Evolutionary conservation across 2,113 vertebrate species (phyloP), one percentile per base, ranked within the genome.

Genomic region (Nanger granti): DNA sequence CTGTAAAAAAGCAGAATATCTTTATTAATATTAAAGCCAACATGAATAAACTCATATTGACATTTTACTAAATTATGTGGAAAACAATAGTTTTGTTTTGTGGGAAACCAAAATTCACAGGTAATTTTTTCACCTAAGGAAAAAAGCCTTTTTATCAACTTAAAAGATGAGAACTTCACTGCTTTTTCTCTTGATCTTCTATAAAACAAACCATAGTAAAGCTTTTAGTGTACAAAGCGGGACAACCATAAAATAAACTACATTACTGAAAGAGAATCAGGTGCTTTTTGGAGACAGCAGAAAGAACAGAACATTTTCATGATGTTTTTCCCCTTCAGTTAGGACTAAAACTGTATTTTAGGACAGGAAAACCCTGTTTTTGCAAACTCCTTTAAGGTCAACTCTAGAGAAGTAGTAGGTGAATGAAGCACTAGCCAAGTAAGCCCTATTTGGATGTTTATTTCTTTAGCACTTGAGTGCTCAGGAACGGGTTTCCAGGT

Each of bases 171-270:
- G 34, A 94, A 76, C 13, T 88, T 95, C 6, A 3, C 73, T 52
- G 8, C 52, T 92, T 92, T 94, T 86, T 60, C 62, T 80, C 54
- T 89, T 91, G 24, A 89, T 62, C 24, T 88, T 92, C 79, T 87
- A 85, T 22, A 93, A 96, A 91, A 94, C 8, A 97, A 95, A 95
- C 57, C 57, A 44, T 22, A 79, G 28, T 55, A 87, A 80, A 92
- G 2, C 83, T 87, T 89, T 76, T 86, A 93, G 49, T 9, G 7
- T 41, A 80, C 28, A 3, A 87, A 86, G 44, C 29, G 20, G 7
- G 59, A 76, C 69, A 66, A 84, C 29, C 18, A 2, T 37, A 85
- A 95, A 95, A 95, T 83, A 94, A 49, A 96, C 87, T 41, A 85
- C 29, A 89, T 83, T 97, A 87, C 89, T 88, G 80, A 96, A 83